phyloP scores from a whole-genome alignment of 2,888 invertebrate species.

The Acronicta leporina region DNA sequence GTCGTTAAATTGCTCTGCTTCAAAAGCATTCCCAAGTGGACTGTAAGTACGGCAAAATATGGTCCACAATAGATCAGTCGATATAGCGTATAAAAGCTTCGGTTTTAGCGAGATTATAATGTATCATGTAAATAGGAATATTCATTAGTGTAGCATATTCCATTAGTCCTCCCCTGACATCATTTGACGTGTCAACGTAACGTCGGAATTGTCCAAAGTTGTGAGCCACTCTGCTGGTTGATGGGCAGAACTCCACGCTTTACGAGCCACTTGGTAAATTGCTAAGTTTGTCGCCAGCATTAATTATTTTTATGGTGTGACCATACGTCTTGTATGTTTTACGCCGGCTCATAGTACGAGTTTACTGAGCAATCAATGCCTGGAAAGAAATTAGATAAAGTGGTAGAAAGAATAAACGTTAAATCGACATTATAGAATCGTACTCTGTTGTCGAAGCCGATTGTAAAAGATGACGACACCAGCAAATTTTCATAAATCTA shows the following conservation, averaged over 20 bases:
- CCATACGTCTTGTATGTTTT: constrained; percentile 35
- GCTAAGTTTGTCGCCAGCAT: constrained; percentile 63
- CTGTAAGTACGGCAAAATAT: not conserved
- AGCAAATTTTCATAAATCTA: too few relatives aligned
- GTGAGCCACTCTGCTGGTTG: constrained; percentile 40
- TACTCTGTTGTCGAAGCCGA: not conserved
- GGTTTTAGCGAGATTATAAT: constrained; percentile 11
- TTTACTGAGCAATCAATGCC: constrained; percentile 9
- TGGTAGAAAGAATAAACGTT: too few relatives aligned
- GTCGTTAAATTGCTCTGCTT: too few relatives aligned
- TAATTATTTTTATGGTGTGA: constrained; percentile 63
- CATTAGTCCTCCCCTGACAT: constrained; percentile 52
- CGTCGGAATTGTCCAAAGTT: constrained; percentile 53
- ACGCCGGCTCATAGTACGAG: constrained; percentile 4
- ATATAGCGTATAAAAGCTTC: constrained; percentile 13
- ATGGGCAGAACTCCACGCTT: constrained; percentile 58
- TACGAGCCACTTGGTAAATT: constrained; percentile 64
- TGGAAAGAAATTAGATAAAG: constrained; percentile 6
- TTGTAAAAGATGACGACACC: not conserved
- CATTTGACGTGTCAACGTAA: constrained; percentile 42
- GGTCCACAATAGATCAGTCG: constrained; percentile 5
- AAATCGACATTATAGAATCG: constrained; percentile 1
- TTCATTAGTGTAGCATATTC: constrained; percentile 44
- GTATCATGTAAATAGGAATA: constrained; percentile 27
- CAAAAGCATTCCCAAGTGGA: too few relatives aligned